phyloP scores from a whole-genome alignment of 1,140 invertebrate species.

The Nasonia giraulti region DNA sequence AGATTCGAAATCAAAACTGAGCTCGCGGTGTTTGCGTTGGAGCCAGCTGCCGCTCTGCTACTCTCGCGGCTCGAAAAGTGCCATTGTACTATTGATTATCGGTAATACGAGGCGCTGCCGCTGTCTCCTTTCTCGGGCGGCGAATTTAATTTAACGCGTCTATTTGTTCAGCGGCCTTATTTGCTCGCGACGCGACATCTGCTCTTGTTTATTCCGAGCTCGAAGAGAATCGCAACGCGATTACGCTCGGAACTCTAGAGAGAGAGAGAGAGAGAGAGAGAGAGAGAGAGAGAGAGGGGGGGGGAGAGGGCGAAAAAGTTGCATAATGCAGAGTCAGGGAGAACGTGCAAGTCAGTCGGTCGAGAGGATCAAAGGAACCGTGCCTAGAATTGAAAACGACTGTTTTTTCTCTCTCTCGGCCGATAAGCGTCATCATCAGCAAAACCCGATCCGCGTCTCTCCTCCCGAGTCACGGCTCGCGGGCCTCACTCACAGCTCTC shows the following conservation, averaged over 20 bases:
- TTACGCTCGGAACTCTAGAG: background rate
- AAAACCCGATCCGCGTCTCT: slow-evolving; percentile 48
- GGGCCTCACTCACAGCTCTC: slow-evolving; percentile 57
- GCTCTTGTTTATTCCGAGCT: slow-evolving; percentile 34
- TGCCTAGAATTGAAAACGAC: slow-evolving; percentile 45
- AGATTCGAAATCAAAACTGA: slow-evolving; percentile 40
- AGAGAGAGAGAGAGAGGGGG: background rate
- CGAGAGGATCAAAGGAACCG: slow-evolving; percentile 40
- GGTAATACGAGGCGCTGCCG: slow-evolving; percentile 59
- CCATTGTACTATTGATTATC: slow-evolving; percentile 62
- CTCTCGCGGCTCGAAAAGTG: slow-evolving; percentile 53
- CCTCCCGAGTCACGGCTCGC: slow-evolving; percentile 36
- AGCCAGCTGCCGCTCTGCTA: slow-evolving; percentile 30
- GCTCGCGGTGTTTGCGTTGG: slow-evolving; percentile 35
- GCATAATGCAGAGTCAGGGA: slow-evolving; percentile 34
- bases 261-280: background rate
- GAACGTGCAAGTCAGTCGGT: slow-evolving; percentile 39
- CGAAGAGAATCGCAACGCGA: background rate
- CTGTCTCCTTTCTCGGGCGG: slow-evolving; percentile 27
- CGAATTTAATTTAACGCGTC: slow-evolving; percentile 48
- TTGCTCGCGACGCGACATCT: slow-evolving; percentile 40
- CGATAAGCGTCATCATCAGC: slow-evolving; percentile 23
- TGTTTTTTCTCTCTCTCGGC: slow-evolving; percentile 28
- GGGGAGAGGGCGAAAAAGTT: background rate
- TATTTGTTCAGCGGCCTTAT: slow-evolving; percentile 42